A percentile compares a stretch with the other conserved stretches of the same genome.
These are phyloP conservation scores for Lanistes nyassanus DNA, from an alignment of 1,140 invertebrate species.

Conservation along the genomic window DNA sequence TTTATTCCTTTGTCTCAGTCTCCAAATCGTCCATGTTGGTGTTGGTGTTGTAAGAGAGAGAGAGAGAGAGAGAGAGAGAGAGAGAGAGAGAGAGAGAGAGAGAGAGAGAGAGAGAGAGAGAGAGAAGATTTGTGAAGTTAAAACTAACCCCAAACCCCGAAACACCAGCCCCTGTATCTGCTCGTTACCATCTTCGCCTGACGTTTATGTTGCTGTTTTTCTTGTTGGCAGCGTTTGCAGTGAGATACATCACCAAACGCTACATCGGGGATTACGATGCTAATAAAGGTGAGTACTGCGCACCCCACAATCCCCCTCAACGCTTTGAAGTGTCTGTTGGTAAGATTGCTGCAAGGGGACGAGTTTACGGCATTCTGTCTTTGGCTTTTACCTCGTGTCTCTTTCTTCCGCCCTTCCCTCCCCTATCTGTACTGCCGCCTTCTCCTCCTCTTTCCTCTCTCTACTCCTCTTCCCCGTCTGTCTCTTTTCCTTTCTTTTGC, in stretches of 20 bases:
- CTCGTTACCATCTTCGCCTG: neutral
- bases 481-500: neutral
- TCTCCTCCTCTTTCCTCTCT: constrained; percentile 3
- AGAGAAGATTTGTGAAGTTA: no score
- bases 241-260: constrained; percentile 54
- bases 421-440: neutral
- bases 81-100: no score
- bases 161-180: no score
- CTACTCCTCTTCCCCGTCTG: neutral
- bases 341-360: neutral
- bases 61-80: no score
- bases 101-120: no score
- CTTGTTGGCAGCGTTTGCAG: constrained; percentile 49
- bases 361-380: neutral
- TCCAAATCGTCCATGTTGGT: no score
- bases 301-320: no score
- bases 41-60: no score
- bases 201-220: neutral
- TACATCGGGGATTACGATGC: constrained; percentile 56
- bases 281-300: constrained; percentile 49
- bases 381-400: neutral
- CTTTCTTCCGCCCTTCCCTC: neutral
- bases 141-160: no score
- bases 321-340: constrained; percentile 1
- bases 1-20: no score